Evolutionary conservation across 2,888 invertebrate species (phyloP).

Genomic region (Pogonocherus hispidulus): DNA sequence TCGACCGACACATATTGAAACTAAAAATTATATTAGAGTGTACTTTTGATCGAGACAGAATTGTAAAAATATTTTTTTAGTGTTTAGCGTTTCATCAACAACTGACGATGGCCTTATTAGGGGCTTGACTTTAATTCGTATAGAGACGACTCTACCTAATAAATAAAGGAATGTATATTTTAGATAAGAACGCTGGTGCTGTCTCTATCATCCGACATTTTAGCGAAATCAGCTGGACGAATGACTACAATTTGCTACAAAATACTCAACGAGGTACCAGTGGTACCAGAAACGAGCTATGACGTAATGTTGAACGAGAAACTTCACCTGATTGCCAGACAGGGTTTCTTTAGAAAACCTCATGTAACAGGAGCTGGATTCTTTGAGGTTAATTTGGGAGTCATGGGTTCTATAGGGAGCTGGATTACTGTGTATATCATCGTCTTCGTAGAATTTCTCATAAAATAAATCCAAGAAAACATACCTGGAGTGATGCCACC

Average conservation of each 20-base stretch:
- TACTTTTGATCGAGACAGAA: no score
- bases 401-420: constrained; percentile 37
- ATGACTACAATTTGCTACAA: constrained; percentile 33
- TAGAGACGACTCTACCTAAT: no score
- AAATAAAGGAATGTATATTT: no score
- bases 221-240: constrained; percentile 28
- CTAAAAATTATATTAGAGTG: no score
- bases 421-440: constrained; percentile 41
- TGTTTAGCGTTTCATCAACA: no score
- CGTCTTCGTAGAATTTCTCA: constrained; percentile 38
- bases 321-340: constrained; percentile 31
- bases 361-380: constrained; percentile 41
- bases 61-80: no score
- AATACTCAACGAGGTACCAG: constrained; percentile 33
- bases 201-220: constrained; percentile 35
- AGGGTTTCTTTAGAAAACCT: constrained; percentile 35
- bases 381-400: constrained; percentile 38
- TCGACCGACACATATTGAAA: no score
- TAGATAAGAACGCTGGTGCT: constrained; percentile 33
- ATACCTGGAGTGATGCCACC: no score
- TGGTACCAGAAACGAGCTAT: constrained; percentile 12
- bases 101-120: no score
- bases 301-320: constrained; percentile 25
- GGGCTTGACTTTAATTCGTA: no score
- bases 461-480: neutral